Evolutionary conservation across 2,113 vertebrate genomes (phyloP).

Genomic region (Misgurnus anguillicaudatus): DNA sequence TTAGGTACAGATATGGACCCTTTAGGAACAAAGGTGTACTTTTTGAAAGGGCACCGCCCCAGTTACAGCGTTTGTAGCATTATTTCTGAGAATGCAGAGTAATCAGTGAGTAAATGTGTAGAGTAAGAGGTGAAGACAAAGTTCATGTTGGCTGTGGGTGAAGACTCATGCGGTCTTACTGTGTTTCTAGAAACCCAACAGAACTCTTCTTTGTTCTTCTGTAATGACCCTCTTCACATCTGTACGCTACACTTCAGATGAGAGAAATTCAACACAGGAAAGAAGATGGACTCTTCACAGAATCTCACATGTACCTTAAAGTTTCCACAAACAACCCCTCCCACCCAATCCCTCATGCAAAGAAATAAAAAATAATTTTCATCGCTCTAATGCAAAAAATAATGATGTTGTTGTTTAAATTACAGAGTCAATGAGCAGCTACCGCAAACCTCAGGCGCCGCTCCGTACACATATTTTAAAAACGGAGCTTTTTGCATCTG

Average conservation of each 20-base stretch:
- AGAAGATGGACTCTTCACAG: background rate
- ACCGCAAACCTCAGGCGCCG: slow-evolving; percentile 32
- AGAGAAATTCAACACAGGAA: background rate
- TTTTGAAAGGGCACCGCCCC: too few relatives aligned
- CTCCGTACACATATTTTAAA: background rate
- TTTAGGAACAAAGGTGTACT: too few relatives aligned
- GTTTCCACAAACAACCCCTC: background rate
- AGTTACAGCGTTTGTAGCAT: too few relatives aligned
- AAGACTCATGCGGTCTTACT: slow-evolving; percentile 19
- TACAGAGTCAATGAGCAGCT: background rate
- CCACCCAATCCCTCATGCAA: too few relatives aligned
- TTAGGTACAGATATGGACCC: too few relatives aligned
- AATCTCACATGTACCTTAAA: background rate
- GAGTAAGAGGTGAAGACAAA: background rate
- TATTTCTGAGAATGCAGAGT: too few relatives aligned
- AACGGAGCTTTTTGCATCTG: background rate
- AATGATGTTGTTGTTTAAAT: too few relatives aligned
- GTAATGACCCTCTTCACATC: slow-evolving; percentile 15
- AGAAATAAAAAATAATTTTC: background rate
- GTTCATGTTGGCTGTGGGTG: background rate
- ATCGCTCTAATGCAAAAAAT: background rate
- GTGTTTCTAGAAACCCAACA: slow-evolving; percentile 35
- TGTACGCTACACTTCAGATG: background rate
- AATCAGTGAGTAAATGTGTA: background rate
- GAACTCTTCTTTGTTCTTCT: slow-evolving; percentile 22